Evolutionary conservation across 53 echinoderm and acorn worm species (phyloP), one percentile per base, ranked within the genome.

Genomic region (Holothuria leucospilota): DNA sequence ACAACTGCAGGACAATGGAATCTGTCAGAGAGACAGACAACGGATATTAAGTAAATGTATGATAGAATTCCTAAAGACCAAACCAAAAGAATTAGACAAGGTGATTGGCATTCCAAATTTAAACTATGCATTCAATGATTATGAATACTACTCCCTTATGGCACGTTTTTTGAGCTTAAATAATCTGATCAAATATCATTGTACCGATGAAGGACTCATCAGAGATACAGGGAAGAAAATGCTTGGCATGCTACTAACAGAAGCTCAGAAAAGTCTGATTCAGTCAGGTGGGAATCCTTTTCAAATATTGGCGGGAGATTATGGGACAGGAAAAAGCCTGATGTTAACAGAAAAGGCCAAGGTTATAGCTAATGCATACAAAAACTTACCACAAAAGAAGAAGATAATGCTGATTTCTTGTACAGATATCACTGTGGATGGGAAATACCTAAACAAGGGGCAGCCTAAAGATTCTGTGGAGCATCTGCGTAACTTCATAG

Each of bases 271-370:
- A 13, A 51, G 27, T 26, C 24, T 51, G 24, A 46, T 75, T 13
- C 49, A n/a, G 1, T 26, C 16, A 40, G 25, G 16, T 13, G 5
- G 24, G 20, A 75, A 51, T 39, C 75, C 52, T 26, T 75, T 25
- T 75, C 75, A 75, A 23, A 26, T 39, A 23, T 24, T 75, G 27
- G 75, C 75, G 8, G 75, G 75, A 49, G 75, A 51, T 26, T 75
- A 75, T 75, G 75, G 75, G 3, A 75, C 75, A 52, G 75, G 75
- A 53, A 75, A 75, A 75, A 75, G 52, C 52, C 75, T 75, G 75
- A 75, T 75, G 75, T 75, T 75, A 51, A 23, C 52, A 14, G n/a
- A 51, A 4, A 75, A 52, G 15, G 75, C 75, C 21, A 51, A 39
- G 23, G 15, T 51, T 16, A n/a, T 75, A 40, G 75, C 75, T 0